These are phyloP conservation scores for Corydoras sp. DNA, from an alignment of 2,113 vertebrate genomes.

Conservation along the genomic window DNA sequence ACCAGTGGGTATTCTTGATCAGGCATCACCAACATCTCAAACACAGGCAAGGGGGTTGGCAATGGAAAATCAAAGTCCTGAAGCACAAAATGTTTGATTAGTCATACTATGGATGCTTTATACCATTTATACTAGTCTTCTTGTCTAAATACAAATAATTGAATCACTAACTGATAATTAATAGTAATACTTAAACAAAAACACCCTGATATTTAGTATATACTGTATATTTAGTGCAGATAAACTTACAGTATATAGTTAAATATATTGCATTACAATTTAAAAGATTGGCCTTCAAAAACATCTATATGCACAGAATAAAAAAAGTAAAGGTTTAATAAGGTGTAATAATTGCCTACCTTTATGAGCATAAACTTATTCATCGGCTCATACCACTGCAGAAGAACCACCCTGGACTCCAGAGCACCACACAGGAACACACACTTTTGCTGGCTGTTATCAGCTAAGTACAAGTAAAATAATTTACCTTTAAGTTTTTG, in stretches of 20 bases:
- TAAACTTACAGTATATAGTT: no score
- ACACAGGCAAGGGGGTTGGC: constrained; percentile 72
- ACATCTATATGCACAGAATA: no score
- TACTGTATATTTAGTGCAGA: no score
- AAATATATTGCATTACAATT: no score
- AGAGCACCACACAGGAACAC: constrained; percentile 81
- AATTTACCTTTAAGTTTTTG: neutral
- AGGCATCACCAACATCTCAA: constrained; percentile 71
- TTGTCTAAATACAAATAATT: no score
- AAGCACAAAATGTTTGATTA: neutral
- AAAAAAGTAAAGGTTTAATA: no score
- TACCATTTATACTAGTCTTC: no score
- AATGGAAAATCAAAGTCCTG: constrained; percentile 85
- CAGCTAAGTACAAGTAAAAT: constrained; percentile 52
- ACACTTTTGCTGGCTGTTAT: constrained; percentile 56
- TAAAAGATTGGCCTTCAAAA: no score
- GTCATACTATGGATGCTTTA: no score
- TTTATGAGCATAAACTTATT: constrained; percentile 89
- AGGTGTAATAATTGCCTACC: constrained; percentile 55
- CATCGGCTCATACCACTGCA: constrained; percentile 92
- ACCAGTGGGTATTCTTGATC: constrained; percentile 79
- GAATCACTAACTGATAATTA: no score
- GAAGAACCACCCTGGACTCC: constrained; percentile 78
- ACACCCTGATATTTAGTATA: no score
- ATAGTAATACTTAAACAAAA: no score